Base-by-base conservation (phyloP, 2,888 invertebrate species). In the Brenthis daphne region DNA sequence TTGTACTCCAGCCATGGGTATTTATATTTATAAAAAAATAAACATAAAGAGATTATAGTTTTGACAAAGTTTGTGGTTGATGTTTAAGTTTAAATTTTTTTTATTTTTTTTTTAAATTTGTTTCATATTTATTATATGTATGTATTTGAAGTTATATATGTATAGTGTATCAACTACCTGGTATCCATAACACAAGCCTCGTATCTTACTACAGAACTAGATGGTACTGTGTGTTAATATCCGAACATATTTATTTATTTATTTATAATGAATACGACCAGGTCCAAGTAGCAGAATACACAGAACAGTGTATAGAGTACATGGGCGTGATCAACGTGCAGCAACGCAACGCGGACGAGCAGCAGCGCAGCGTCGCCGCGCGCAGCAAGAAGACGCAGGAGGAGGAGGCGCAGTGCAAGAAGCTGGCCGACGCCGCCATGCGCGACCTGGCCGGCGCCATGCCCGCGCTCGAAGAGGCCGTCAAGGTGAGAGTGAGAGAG, bases 381-480 rank as follows among this genome's bases (percentile, higher is more conserved):
- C 95, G 95, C 76, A 95, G 96, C 74, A 90, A 94, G 77, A 95
- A 96, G 83, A 98, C 98, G 67, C 94, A 91, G 64, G 96, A 96
- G 77, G 98, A 98, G 79, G 97, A 97, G 84, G 92, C 94, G 6
- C 95, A 96, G 79, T 98, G 97, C 84, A 95, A 96, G 86, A 95
- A 95, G 81, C 93, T 98, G 81, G 97, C 97, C 0, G 95, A 96
- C 65, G 94, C 96, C 1, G 98, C 98, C 43, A 95, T 97, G 85
- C 94, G 95, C 24, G 98, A 98, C 88, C 90, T 98, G 63, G 96
- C 96, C 69, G 95, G 96, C 74, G 98, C 97, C 3, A 95, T 98
- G 94, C 98, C 98, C 0, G 97, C 97, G 14, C 87, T 98, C 0
- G 95, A 97, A 51, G 97, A 97, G 78, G 98, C 98, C 37, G 94